Percentiles rank a stretch among this genome's conserved stretches.
phyloP scores from a whole-genome alignment of 2,888 invertebrate species.

The Clepsis dumicolana region DNA sequence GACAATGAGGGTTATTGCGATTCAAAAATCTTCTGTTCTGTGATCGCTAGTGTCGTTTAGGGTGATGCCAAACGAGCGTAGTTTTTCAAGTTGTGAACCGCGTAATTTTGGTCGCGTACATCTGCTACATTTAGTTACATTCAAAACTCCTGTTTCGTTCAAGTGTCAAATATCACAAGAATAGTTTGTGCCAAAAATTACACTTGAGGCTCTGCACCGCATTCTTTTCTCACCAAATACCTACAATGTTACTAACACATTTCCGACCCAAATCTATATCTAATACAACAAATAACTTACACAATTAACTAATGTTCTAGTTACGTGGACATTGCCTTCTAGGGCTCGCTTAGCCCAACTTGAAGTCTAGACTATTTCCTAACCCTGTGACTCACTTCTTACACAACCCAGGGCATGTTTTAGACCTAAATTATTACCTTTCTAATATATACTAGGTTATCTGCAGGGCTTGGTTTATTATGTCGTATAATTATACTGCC shows the following conservation, averaged over 20 bases:
- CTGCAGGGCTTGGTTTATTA: slow-evolving; percentile 16
- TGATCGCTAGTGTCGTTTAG: too few species aligned
- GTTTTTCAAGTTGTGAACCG: too few species aligned
- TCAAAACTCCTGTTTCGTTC: too few species aligned
- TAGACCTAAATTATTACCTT: slow-evolving; percentile 41
- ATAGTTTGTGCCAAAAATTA: too few species aligned
- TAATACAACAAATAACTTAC: slow-evolving; percentile 27
- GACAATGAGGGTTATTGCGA: too few species aligned
- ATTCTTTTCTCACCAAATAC: background rate
- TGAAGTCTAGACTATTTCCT: slow-evolving; percentile 33
- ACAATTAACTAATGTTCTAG: slow-evolving; percentile 36
- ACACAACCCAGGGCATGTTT: slow-evolving; percentile 36
- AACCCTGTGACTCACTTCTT: slow-evolving; percentile 39
- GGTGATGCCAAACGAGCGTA: too few species aligned
- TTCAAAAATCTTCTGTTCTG: too few species aligned
- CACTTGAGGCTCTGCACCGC: background rate
- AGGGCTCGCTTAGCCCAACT: slow-evolving; percentile 25
- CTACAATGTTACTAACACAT: background rate
- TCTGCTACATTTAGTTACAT: too few species aligned
- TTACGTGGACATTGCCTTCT: slow-evolving; percentile 34
- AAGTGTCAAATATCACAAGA: too few species aligned
- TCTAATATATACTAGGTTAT: slow-evolving; percentile 42
- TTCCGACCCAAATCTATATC: slow-evolving; percentile 2
- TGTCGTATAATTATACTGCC: background rate
- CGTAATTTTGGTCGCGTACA: too few species aligned